Percentiles rank a stretch among this genome's conserved stretches.
Evolutionary conservation across 2,797 vertebrate genomes (phyloP).

Genomic region (Protonibea diacanthus): DNA sequence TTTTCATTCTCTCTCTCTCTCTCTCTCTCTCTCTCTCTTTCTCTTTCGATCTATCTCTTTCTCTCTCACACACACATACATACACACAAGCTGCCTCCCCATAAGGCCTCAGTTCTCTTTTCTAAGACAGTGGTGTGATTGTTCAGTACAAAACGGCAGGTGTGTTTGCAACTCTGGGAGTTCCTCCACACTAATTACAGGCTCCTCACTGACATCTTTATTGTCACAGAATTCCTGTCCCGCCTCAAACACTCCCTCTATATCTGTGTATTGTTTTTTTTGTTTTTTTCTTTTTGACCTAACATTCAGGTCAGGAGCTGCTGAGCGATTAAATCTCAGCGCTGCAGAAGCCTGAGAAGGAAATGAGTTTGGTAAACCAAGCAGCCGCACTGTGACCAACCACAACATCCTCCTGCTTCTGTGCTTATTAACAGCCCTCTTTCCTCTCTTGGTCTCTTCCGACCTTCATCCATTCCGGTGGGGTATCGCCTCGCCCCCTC

Average conservation of each 20-base stretch:
- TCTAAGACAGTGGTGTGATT: conserved; percentile 69
- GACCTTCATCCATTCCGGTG: conserved; percentile 54
- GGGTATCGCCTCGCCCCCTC: conserved; percentile 56
- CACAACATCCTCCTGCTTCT: conserved; percentile 73
- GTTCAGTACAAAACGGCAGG: conserved; percentile 78
- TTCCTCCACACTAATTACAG: conserved; percentile 72
- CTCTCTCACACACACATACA: not conserved
- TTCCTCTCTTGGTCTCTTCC: conserved; percentile 49
- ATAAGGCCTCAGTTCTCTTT: conserved; percentile 25
- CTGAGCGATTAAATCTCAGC: conserved; percentile 19
- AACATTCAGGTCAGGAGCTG: conserved; percentile 33
- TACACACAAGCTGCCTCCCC: not conserved
- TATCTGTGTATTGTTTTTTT: conserved; percentile 22
- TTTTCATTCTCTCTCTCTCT: conserved; percentile 41
- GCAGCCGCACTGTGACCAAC: conserved; percentile 41
- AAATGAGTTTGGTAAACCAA: conserved; percentile 58
- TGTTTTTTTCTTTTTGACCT: conserved; percentile 24
- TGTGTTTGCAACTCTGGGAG: conserved; percentile 67
- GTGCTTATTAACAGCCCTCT: conserved; percentile 62
- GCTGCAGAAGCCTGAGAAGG: conserved; percentile 39
- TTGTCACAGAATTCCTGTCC: conserved; percentile 54
- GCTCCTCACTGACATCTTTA: conserved; percentile 64
- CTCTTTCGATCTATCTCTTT: too few relatives aligned
- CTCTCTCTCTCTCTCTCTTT: not conserved
- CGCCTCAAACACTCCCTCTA: conserved; percentile 47